Evolutionary conservation across 2,888 invertebrate genomes (phyloP), one percentile per base, ranked within the genome.

Genomic region (Catonia carolina): DNA sequence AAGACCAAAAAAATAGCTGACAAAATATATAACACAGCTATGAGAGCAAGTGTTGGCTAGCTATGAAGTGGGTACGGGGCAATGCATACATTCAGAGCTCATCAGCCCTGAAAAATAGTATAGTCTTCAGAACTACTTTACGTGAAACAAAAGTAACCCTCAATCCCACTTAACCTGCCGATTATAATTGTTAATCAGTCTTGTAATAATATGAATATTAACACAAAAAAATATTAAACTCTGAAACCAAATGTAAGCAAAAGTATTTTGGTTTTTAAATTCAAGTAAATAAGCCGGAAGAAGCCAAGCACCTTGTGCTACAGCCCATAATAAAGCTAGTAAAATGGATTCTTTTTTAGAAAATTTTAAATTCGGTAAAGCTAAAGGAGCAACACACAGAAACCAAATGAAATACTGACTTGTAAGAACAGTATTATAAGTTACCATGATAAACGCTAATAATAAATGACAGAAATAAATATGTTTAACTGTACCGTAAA

Each of bases 391-490:
- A 6, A 98, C 72, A 1, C 91, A 87, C 58, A 98, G 73, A 69
- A 94, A 95, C 99, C 99, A 99, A 49, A 98, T 80, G 66, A 96
- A 96, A 71, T 97, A 97, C 69, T 97, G 99, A 4, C 97, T 95
- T 0, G 99, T 99, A 69, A 95, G 81, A 0, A 99, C 98, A 65
- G 92, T 89, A 74, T 99, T 99, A 67, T 89, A 95, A 2, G 87
- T 82, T 0, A 99, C 98, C 70, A 98, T 83, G 2, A 89, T 82
- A 58, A 91, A 85, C 0, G 95, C 88, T 68, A 90, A 84, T 2
- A 85, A 75, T 64, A 98, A 88, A 66, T 95, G 77, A 20, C 87
- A 86, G 70, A 97, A 92, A 2, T 87, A 81, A 55, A 95, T 74
- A n/a, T 89, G 84, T 52, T 78, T 77, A 1, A 78, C 76, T 1